These are phyloP conservation scores for Hydriomena furcata DNA, from an alignment of 2,888 invertebrate species.

Conservation along the genomic window DNA sequence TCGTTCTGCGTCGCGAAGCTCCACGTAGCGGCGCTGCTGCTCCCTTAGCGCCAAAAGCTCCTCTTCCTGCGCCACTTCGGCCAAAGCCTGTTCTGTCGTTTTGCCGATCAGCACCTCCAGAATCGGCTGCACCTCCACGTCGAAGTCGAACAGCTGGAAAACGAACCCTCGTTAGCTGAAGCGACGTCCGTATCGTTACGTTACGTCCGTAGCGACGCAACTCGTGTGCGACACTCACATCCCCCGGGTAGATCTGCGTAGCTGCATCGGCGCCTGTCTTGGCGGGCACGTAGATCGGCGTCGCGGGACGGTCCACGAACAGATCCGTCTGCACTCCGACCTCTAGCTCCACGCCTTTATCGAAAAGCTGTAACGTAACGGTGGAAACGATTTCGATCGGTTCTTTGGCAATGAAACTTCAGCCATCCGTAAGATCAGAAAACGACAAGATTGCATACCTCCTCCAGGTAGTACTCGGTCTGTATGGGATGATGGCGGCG, in stretches of 20 bases:
- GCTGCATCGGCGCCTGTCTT: slow-evolving; percentile 91
- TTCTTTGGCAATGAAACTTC: no score
- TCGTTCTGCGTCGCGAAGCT: slow-evolving; percentile 90
- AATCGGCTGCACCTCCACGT: slow-evolving; percentile 94
- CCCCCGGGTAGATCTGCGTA: slow-evolving; percentile 96
- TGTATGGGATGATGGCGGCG: slow-evolving; percentile 94
- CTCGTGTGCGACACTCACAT: slow-evolving; percentile 82
- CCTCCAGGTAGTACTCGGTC: slow-evolving; percentile 95
- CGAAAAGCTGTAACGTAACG: slow-evolving; percentile 82
- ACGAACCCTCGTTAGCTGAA: background rate
- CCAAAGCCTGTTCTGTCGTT: slow-evolving; percentile 93
- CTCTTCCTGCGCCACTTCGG: slow-evolving; percentile 96
- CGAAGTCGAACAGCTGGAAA: slow-evolving; percentile 93
- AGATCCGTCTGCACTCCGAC: slow-evolving; percentile 94
- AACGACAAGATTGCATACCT: no score
- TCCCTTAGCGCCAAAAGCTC: slow-evolving; percentile 92
- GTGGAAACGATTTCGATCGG: background rate
- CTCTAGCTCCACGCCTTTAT: slow-evolving; percentile 89
- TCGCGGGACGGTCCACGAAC: slow-evolving; percentile 91
- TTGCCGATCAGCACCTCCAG: slow-evolving; percentile 95
- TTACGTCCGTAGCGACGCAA: background rate
- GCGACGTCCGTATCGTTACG: background rate
- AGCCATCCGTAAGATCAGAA: no score
- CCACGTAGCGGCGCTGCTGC: slow-evolving; percentile 87
- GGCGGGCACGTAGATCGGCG: slow-evolving; percentile 90